Evolutionary conservation across 2,888 invertebrate species (phyloP), one percentile per base, ranked within the genome.

Genomic region (Eupithecia subfuscata): DNA sequence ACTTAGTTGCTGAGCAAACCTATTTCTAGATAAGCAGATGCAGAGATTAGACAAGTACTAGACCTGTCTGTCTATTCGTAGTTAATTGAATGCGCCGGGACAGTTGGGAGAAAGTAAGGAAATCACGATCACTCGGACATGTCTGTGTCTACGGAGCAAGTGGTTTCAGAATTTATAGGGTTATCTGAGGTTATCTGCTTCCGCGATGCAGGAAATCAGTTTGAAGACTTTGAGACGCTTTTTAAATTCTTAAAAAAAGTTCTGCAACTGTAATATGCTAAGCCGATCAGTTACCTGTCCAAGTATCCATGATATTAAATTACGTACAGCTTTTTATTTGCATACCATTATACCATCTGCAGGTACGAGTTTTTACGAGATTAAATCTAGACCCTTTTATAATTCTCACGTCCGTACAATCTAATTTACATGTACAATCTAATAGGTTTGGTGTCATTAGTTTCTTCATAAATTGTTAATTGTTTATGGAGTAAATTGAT

Each of bases 101-200:
- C 43, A 52, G 30, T 34, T 48, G 22, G 37, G 11, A 64, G 63
- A 69, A 75, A 69, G 25, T 71, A 69, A 18, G 40, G 63, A 45
- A 63, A 73, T 69, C 43, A 69, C 34, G 73, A 63, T 16, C 43
- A 60, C 37, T 70, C 34, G 22, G 40, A 70, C 70, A 40, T 40
- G 43, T 34, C 30, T 73, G 25, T 14, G 22, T 30, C 9, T 64
- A 18, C 6, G 12, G 40, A 67, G 40, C 64, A 34, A 34, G 64
- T 64, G 18, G 9, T 64, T 64, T 34, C 34, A 64, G 34, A 34
- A 34, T 34, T 7, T 18, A 64, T 34, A 18, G 34, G 64, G 34
- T 64, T 64, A 34, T 34, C 25, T 60, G 1, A 25, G 12, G 22
- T 56, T 11, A 22, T 22, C 63, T 64, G 64, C 64, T 64, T 34